phyloP scores from a whole-genome alignment of 2,113 vertebrate species.

The Colinus virginianus region DNA sequence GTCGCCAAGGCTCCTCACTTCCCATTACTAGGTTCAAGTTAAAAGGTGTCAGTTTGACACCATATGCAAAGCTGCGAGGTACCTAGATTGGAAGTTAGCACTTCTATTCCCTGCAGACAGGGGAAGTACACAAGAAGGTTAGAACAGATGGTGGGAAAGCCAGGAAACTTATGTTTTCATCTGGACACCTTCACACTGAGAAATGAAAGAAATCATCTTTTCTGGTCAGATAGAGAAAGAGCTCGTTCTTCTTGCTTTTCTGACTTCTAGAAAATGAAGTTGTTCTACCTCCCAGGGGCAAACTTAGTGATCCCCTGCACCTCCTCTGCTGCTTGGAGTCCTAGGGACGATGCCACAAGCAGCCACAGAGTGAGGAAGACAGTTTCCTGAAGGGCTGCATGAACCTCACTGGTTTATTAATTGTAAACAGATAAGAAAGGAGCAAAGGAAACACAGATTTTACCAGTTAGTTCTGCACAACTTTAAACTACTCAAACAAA shows the following conservation, averaged over 20 bases:
- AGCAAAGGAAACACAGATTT: not conserved
- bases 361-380: not conserved
- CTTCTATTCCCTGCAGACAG: conserved; percentile 37
- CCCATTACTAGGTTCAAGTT: conserved; percentile 25
- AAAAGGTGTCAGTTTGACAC: conserved; percentile 62
- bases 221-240: not conserved
- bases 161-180: conserved; percentile 50
- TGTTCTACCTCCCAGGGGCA: not conserved
- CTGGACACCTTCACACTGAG: conserved; percentile 34
- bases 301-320: not conserved
- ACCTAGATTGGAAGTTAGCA: conserved; percentile 52
- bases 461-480: not conserved
- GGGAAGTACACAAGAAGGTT: conserved; percentile 30
- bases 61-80: conserved; percentile 45
- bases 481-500: not conserved
- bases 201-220: not conserved
- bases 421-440: not conserved
- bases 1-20: conserved; percentile 24
- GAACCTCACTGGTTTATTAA: not conserved
- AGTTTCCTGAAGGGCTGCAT: not conserved
- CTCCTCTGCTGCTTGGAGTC: not conserved
- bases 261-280: not conserved
- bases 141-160: conserved; percentile 61
- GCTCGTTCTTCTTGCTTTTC: not conserved
- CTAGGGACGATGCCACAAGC: not conserved